phyloP scores from a whole-genome alignment of 1,140 invertebrate genomes.

The Musca domestica region DNA sequence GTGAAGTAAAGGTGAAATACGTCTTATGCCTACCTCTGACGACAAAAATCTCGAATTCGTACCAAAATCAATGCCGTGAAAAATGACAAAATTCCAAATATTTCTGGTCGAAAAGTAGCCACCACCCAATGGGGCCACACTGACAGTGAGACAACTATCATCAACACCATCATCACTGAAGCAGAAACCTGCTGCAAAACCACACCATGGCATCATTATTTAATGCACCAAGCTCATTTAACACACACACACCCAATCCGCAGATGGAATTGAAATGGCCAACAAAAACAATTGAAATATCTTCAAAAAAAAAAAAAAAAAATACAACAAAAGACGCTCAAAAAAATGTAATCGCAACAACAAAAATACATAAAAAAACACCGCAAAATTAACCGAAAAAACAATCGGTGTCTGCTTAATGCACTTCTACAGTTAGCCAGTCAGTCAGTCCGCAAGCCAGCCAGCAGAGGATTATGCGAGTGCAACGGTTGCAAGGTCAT shows the following conservation, averaged over 20 bases:
- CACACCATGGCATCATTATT: conserved; percentile 17
- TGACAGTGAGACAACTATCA: no score
- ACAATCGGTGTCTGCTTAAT: background rate
- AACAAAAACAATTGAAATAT: no score
- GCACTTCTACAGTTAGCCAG: background rate
- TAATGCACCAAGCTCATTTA: conserved; percentile 9
- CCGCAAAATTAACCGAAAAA: background rate
- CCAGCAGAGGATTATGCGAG: conserved; percentile 18
- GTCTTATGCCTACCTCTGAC: no score
- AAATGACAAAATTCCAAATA: no score
- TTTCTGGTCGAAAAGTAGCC: no score
- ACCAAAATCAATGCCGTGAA: no score
- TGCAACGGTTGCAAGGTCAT: conserved; percentile 21
- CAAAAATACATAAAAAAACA: background rate
- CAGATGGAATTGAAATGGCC: no score
- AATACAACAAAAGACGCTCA: background rate
- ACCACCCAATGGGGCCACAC: no score
- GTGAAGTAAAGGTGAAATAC: no score
- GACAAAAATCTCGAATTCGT: no score
- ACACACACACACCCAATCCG: background rate
- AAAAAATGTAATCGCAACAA: background rate
- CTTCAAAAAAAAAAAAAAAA: background rate
- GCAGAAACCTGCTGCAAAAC: conserved; percentile 19
- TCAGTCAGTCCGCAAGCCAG: no score
- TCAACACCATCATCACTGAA: background rate